Evolutionary conservation across 2,113 vertebrate species (phyloP), one percentile per base, ranked within the genome.

Genomic region (Phocoena phocoena): DNA sequence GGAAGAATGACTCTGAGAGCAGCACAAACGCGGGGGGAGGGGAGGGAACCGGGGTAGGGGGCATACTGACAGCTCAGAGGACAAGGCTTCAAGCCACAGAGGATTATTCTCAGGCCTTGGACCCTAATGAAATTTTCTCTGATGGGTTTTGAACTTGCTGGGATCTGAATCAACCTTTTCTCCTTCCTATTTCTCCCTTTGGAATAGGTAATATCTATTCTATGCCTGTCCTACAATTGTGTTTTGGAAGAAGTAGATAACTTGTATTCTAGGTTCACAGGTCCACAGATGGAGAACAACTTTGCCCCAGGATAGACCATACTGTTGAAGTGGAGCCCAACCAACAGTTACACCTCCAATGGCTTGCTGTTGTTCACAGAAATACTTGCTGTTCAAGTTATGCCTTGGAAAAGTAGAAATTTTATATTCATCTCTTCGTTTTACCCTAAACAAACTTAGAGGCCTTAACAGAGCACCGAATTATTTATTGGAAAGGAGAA

Each of bases 381-480:
- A 90, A 84, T 33, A 80, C 18, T 33, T 90, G 17, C 1, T 53
- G 3, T 36, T 44, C 14, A 38, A 8, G 33, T 60, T 55, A 50
- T 71, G 6, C 21, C 53, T 68, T 65, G 41, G 26, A 91, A 68
- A 92, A 50, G 33, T 8, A 80, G 38, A 82, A 77, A 79, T 38
- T 76, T 77, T 68, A 47, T 85, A 50, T 95, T 31, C 1, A 23
- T 79, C 33, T 84, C 67, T 96, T 67, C 6, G 74, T 96, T 94
- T 96, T 67, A 50, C 4, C 86, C 3, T 63, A 25, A 47, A 71
- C 6, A 93, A 88, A 68, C 36, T 73, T 50, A 36, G 4, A 31
- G 89, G 2, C 10, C 67, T 83, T 65, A 86, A 55, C 1, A 58
- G 10, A 25, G 20, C 13, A 71, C 10, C 81, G 20, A n/a, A 36